These are phyloP conservation scores for Drosophila tsacasi DNA, from an alignment of 1,140 invertebrate genomes.

Conservation along the genomic window DNA sequence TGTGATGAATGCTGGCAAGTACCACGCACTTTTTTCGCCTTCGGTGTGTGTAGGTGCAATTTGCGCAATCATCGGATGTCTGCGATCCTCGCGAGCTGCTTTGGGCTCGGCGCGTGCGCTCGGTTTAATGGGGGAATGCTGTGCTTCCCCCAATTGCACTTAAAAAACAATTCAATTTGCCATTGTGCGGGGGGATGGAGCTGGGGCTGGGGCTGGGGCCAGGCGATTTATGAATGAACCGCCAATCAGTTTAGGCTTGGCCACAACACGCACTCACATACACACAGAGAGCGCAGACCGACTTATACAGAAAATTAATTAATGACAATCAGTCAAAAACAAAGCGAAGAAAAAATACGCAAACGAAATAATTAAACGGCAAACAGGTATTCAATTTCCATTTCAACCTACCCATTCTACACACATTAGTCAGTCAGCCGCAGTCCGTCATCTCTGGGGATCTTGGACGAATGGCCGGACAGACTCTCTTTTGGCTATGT, in stretches of 20 bases:
- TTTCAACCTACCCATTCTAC: slow-evolving; percentile 66
- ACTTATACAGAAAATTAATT: slow-evolving; percentile 74
- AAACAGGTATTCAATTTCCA: slow-evolving; percentile 80
- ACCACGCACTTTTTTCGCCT: slow-evolving; percentile 72
- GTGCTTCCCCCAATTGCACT: slow-evolving; percentile 63
- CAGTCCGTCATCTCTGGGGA: slow-evolving; percentile 45
- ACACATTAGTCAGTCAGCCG: slow-evolving; percentile 73
- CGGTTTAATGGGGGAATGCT: slow-evolving; percentile 70
- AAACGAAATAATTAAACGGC: slow-evolving; percentile 83
- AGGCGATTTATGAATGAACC: slow-evolving; percentile 78
- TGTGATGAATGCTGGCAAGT: slow-evolving; percentile 79
- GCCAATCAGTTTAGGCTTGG: slow-evolving; percentile 57
- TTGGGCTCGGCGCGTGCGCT: slow-evolving; percentile 69
- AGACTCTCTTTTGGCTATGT: slow-evolving; percentile 16
- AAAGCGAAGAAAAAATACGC: slow-evolving; percentile 70
- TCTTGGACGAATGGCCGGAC: slow-evolving; percentile 24
- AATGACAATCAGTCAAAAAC: slow-evolving; percentile 81
- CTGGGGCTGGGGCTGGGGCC: neutral
- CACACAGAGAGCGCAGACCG: slow-evolving; percentile 1
- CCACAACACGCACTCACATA: slow-evolving; percentile 26
- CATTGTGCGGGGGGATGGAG: slow-evolving; percentile 29
- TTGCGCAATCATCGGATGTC: slow-evolving; percentile 77
- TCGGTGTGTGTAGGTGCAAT: slow-evolving; percentile 79
- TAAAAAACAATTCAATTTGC: slow-evolving; percentile 83
- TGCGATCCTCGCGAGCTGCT: slow-evolving; percentile 33